These are phyloP conservation scores for Zaprionus ghesquierei DNA, from an alignment of 1,140 invertebrate species.

Conservation along the genomic window DNA sequence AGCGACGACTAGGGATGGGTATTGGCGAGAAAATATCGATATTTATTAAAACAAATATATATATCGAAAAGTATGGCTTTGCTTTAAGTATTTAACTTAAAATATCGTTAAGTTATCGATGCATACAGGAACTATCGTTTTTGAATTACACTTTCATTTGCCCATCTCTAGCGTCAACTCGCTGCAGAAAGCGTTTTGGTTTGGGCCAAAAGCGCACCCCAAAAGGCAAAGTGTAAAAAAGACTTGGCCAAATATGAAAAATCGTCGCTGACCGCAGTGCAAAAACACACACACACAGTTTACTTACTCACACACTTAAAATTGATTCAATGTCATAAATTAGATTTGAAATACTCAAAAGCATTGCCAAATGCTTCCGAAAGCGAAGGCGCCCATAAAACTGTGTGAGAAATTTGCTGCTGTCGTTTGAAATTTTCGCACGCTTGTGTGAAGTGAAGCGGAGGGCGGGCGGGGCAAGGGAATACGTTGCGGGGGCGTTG, in stretches of 20 bases:
- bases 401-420: conserved; percentile 70
- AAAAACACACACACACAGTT: conserved; percentile 28
- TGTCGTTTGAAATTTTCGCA: conserved; percentile 59
- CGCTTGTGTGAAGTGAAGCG: conserved; percentile 14
- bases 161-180: neutral
- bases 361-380: conserved; percentile 32
- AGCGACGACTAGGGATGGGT: conserved; percentile 9
- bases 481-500: neutral
- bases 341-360: conserved; percentile 80
- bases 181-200: no score
- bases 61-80: no score
- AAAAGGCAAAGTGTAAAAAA: conserved; percentile 51
- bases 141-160: neutral
- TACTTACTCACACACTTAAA: conserved; percentile 29
- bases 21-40: neutral
- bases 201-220: neutral
- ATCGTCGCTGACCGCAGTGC: conserved; percentile 70
- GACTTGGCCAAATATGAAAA: conserved; percentile 70
- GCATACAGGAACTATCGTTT: neutral
- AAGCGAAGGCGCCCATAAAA: conserved; percentile 57
- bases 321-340: conserved; percentile 82
- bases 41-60: neutral
- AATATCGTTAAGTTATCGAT: no score
- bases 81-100: no score
- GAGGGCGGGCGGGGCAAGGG: neutral